Conservation (phyloP, 2,888 invertebrate species). For the Rhorus exstirpatorius region DNA sequence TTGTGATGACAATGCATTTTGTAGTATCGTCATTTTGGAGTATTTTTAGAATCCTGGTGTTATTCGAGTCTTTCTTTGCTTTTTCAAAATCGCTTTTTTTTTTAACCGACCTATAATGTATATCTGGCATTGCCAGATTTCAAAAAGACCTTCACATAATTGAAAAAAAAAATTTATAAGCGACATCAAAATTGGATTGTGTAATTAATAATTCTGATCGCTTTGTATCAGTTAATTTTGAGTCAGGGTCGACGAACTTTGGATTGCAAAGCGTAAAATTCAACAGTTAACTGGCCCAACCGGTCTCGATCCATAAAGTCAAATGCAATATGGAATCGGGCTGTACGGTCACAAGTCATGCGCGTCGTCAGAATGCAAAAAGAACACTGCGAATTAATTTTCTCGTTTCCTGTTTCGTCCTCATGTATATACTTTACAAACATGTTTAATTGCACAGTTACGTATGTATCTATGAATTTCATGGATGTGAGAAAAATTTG, state of each 20-base stretch:
- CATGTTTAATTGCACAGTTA: neutral
- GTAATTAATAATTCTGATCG: neutral
- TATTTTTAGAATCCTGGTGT: no score
- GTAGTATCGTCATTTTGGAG: no score
- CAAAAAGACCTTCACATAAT: neutral
- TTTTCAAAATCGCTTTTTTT: no score
- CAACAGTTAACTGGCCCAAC: conserved; percentile 11
- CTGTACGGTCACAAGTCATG: neutral
- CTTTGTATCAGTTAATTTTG: neutral
- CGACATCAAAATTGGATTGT: no score
- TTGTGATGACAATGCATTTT: no score
- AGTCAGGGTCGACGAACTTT: conserved; percentile 22
- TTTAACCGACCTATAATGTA: no score
- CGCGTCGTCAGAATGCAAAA: neutral
- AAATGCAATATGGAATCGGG: conserved; percentile 25
- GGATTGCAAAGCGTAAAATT: neutral
- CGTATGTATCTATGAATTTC: neutral
- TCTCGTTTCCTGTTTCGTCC: neutral
- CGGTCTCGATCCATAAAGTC: conserved; percentile 26
- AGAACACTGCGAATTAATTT: conserved; percentile 1
- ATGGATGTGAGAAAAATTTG: neutral
- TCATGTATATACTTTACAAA: no score
- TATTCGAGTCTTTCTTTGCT: no score
- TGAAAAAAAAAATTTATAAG: no score
- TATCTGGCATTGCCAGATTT: no score